phyloP scores from a whole-genome alignment of 2,113 vertebrate species.

The Nannobrachium achirus region DNA sequence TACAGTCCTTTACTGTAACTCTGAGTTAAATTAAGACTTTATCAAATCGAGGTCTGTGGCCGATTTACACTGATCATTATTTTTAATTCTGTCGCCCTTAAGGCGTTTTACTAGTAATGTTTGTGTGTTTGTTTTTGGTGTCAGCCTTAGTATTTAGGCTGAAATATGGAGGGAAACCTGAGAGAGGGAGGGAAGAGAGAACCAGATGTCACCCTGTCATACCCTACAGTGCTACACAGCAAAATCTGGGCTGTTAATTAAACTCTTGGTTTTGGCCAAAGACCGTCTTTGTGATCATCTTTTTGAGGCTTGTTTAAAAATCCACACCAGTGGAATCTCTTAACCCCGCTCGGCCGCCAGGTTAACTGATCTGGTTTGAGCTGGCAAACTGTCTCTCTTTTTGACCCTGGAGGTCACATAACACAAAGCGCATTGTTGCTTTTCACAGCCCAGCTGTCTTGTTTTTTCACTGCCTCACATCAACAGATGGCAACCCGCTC shows the following conservation, averaged over 20 bases:
- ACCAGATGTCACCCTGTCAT: slow-evolving; percentile 21
- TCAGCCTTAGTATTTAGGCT: background rate
- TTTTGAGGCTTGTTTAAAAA: slow-evolving; percentile 11
- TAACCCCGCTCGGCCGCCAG: slow-evolving; percentile 8
- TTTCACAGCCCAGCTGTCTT: background rate
- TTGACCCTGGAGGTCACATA: slow-evolving; percentile 27
- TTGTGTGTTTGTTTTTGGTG: background rate
- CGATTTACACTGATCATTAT: no score
- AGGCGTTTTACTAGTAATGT: no score
- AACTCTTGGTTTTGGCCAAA: background rate
- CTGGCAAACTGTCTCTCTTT: slow-evolving; percentile 26
- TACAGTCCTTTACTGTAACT: no score
- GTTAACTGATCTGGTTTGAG: slow-evolving; percentile 15
- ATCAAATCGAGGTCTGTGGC: no score
- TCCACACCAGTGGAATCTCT: background rate
- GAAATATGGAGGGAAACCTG: background rate
- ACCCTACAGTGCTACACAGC: background rate
- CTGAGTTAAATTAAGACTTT: no score
- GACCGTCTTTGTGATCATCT: slow-evolving; percentile 15
- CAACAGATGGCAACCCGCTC: slow-evolving; percentile 20
- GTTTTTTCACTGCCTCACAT: background rate
- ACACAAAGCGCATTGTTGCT: background rate
- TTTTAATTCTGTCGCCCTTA: no score
- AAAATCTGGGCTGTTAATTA: background rate
- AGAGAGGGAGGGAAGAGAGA: slow-evolving; percentile 4